Base-by-base conservation (phyloP, 2,888 invertebrate genomes). In the Agelastica alni region DNA sequence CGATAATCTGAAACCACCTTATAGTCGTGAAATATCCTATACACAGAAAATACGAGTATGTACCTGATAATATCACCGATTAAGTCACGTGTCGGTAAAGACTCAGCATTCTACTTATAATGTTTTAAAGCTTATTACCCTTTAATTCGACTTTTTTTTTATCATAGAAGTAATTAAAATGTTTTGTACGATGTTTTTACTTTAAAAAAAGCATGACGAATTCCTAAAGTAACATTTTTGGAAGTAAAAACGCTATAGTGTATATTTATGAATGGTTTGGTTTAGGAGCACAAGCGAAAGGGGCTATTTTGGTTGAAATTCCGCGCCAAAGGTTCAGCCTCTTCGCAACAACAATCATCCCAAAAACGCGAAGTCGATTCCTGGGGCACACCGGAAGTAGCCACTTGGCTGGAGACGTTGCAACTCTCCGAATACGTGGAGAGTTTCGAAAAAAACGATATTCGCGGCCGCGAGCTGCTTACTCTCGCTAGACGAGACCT, bases 361-460 rank as follows among this genome's bases (percentile, higher is more conserved):
- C 80, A 75, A 20, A 75, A 72, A 61, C 75, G 80, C 34, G 83
- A 83, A 60, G 81, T 82, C 1, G 80, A 79, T 64, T 83, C 74
- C 43, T 97, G 97, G 97, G 89, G 91, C 22, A 87, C 91, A 5
- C 86, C 87, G 47, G 96, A 97, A 73, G 96, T 97, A 1, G 91
- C 89, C 48, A 80, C 84, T 5, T 98, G 97, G 96, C 79, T 98
- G 60, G 93, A 93, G 63, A 85, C 88, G 1, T 81, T 97, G 58
- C 93, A 94, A 56, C 83, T 98, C 9, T 85, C 86, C 1, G 96
- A 97, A 73, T 97, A 97, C 76, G 84, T 87, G 2, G 93, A 93
- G n/a, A 89, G 88, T 53, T 97, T 97, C 74, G 83, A 89, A 13
- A 86, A 87, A 51, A 93, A 97, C 74, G 96, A 97, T 78, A 91